Evolutionary conservation across 2,888 invertebrate species (phyloP), one percentile per base, ranked within the genome.

Genomic region (Nephrocerus scutellatus): DNA sequence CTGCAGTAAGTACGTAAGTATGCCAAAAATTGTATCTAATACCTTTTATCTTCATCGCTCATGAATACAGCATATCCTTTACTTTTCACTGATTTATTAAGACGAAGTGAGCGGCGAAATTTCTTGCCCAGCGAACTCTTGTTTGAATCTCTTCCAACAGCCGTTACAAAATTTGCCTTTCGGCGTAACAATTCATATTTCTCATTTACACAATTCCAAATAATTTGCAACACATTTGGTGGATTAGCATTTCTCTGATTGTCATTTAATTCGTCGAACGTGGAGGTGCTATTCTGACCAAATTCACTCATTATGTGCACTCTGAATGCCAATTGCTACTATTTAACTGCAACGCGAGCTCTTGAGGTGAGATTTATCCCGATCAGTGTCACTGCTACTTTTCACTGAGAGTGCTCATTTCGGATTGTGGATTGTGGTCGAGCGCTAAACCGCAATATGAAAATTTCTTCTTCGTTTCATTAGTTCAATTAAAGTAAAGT

Each of bases 41-140:
- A 80, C 79, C 80, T 80, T 68, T 75, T 75, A 57, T 84, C 83
- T 54, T 84, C 82, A 19, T 83, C 83, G 3, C 78, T 73, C 26
- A 79, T 65, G 60, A 83, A 75, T 52, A 74, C 72, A 49, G 72
- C 71, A 59, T 83, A 84, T 23, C 79, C 78, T 54, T 69, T 70
- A 42, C 64, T 63, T 48, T 72, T 74, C 6, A 73, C 73, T 30
- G 74, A 61, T 54, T 70, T 72, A 47, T 62, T 63, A 13, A 73
- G 51, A 46, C 58, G 59, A 30, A 70, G 59, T 30, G 62, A 56
- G 45, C 56, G 60, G 31, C 58, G 39, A 44, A 51, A 57, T 44
- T 47, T 59, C 55, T 48, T 53, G 36, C 43, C 58, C 26, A 46
- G 57, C 14, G 39, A 43, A 37, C 41, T 50, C 32, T 42, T 41